Base-by-base conservation (phyloP, 2,888 invertebrate species). In the Cephus runcator region DNA sequence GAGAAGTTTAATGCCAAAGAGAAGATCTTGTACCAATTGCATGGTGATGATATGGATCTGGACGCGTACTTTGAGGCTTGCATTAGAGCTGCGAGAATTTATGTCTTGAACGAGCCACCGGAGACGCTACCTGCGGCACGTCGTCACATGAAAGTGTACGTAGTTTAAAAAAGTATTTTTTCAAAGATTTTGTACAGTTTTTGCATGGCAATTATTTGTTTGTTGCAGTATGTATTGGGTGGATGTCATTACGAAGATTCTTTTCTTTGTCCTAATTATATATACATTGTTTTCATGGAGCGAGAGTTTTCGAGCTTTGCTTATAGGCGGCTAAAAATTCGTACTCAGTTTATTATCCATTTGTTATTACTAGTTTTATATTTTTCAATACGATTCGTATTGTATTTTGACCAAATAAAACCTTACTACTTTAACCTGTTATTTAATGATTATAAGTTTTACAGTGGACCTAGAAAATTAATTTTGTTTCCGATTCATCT, bases 221-320 rank as follows among this genome's bases (percentile, higher is more conserved):
- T 85, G 86, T 94, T 92, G 34, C 93, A 98, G 98, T 77, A 97
- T 98, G 97, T 98, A 96, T 93, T 95, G 94, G 92, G 95, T 97
- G 11, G 98, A 98, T 88, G 92, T 95, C 56, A 89, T 97, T 4
- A 94, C 95, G 73, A 95, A 96, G 86, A 93, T 94, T 0, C 87
- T 96, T 31, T 95, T 96, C 92, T 93, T 94, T 89, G 92, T 93
- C 3, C 92, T 95, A 6, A 85, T 96, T n/a, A 85, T 95, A 12
- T 96, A 90, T 80, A 78, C 84, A 30, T 23, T 91, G 30, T 82
- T 84, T 35, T 88, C 85, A n/a, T 91, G 90, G 90, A 90, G 87
- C 79, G 86, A 87, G 12, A 89, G 87, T 79, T 91, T 91, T 77
- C 83, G 83, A 73, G 82, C 89, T n/a, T 75, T 91, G 3, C 74